These are phyloP conservation scores for Thaumatotibia leucotreta DNA, from an alignment of 1,140 invertebrate species.

Conservation along the genomic window DNA sequence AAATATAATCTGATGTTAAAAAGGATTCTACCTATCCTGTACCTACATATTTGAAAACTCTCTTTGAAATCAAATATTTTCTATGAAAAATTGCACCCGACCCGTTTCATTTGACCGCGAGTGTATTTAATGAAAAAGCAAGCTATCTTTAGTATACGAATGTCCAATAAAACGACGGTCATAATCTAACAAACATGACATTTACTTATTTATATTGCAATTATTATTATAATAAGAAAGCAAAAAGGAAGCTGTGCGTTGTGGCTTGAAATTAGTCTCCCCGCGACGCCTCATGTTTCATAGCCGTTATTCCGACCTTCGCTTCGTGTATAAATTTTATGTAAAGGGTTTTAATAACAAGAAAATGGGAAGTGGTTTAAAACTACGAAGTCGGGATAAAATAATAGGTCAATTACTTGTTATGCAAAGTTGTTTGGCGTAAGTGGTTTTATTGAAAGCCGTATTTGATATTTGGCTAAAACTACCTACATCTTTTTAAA, in stretches of 20 bases:
- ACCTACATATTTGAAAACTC: too few species aligned
- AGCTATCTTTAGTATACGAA: too few species aligned
- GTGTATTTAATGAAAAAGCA: too few species aligned
- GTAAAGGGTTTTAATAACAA: neutral
- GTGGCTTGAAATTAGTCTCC: neutral
- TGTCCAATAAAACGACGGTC: neutral
- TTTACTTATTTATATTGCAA: neutral
- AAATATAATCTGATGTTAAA: too few species aligned
- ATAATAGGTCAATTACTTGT: neutral
- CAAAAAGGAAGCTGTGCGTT: neutral
- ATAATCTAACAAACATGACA: neutral
- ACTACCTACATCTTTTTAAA: too few species aligned
- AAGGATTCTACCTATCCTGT: too few species aligned
- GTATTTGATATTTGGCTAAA: too few species aligned
- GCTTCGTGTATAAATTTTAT: neutral
- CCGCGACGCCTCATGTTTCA: neutral
- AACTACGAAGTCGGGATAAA: neutral
- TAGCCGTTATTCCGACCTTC: neutral
- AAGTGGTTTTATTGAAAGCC: neutral
- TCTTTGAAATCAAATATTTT: too few species aligned
- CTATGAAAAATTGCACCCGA: too few species aligned
- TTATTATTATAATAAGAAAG: neutral
- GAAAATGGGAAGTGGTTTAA: neutral
- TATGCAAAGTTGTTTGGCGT: neutral
- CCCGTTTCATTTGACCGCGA: too few species aligned